Percentiles rank a stretch among this genome's conserved stretches.
Evolutionary conservation across 2,888 invertebrate genomes (phyloP).

Genomic region (Tryphoninae sp.): DNA sequence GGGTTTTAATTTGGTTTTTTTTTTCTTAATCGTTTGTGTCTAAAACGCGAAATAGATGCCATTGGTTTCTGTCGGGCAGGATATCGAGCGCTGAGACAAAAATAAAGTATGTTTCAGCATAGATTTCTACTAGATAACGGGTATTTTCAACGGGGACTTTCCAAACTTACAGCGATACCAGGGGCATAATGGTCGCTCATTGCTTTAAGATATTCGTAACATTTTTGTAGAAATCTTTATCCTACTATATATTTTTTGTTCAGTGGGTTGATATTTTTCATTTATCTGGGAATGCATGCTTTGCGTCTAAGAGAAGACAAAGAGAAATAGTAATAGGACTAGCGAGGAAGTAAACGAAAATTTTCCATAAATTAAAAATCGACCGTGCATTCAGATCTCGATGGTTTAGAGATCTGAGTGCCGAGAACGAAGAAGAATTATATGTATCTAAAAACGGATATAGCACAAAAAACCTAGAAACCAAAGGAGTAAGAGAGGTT

Average conservation of each 20-base stretch:
- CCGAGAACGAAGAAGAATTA: slow-evolving; percentile 1
- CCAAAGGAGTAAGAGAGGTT: not conserved
- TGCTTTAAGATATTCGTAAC: not conserved
- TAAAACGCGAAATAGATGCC: slow-evolving; percentile 36
- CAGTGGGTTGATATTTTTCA: not conserved
- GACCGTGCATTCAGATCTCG: slow-evolving; percentile 17
- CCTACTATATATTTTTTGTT: slow-evolving; percentile 8
- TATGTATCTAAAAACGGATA: not conserved
- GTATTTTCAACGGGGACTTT: too few relatives aligned
- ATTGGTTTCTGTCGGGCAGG: slow-evolving; percentile 15
- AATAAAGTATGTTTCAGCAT: not conserved
- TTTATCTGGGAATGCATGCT: slow-evolving; percentile 53
- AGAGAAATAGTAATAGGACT: slow-evolving; percentile 1
- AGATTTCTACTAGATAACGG: too few relatives aligned
- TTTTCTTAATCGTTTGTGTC: slow-evolving; percentile 48
- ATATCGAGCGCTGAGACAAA: slow-evolving; percentile 15
- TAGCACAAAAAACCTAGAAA: slow-evolving; percentile 26
- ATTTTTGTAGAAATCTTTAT: not conserved
- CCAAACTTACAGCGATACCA: too few relatives aligned
- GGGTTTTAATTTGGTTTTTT: slow-evolving; percentile 46
- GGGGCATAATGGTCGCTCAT: not conserved
- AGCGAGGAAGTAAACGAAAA: not conserved
- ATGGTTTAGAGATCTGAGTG: slow-evolving; percentile 18
- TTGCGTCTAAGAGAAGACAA: slow-evolving; percentile 14
- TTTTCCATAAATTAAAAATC: slow-evolving; percentile 10